Evolutionary conservation across 2,888 invertebrate genomes (phyloP).

Genomic region (Siphlonurus alternatus): DNA sequence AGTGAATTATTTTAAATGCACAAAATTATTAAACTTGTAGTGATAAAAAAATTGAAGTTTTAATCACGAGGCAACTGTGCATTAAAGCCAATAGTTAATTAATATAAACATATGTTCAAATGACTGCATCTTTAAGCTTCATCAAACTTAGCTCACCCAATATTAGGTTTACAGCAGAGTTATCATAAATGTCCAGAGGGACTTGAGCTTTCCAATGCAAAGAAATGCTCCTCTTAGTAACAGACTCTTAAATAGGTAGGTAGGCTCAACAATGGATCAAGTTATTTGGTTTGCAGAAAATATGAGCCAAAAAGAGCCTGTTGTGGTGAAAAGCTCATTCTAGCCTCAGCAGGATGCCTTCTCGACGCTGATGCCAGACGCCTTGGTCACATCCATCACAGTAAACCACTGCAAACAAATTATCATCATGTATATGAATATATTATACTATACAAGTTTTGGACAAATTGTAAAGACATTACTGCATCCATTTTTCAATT

Average conservation of each 20-base stretch:
- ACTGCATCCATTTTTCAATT: no score
- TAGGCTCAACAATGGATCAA: no score
- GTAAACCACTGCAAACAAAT: conserved; percentile 27
- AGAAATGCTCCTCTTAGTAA: neutral
- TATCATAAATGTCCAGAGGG: conserved; percentile 5
- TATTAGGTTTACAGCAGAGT: conserved; percentile 4
- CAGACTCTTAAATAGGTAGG: no score
- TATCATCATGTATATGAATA: neutral
- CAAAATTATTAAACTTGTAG: no score
- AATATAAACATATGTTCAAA: no score
- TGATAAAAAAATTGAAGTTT: no score
- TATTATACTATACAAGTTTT: neutral
- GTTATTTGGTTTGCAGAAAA: no score
- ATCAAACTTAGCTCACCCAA: conserved; percentile 1
- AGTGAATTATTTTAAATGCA: no score
- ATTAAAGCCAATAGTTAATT: no score
- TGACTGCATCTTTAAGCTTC: neutral
- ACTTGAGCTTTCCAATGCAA: conserved; percentile 1
- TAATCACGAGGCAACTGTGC: no score
- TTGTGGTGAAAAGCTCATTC: conserved; percentile 15
- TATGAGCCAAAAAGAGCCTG: no score
- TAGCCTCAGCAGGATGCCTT: conserved; percentile 40
- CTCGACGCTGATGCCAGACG: conserved; percentile 28
- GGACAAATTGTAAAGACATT: no score
- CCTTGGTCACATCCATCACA: conserved; percentile 31